These are phyloP conservation scores for Drosophila paranaensis DNA, from an alignment of 2,888 invertebrate species.

Conservation along the genomic window DNA sequence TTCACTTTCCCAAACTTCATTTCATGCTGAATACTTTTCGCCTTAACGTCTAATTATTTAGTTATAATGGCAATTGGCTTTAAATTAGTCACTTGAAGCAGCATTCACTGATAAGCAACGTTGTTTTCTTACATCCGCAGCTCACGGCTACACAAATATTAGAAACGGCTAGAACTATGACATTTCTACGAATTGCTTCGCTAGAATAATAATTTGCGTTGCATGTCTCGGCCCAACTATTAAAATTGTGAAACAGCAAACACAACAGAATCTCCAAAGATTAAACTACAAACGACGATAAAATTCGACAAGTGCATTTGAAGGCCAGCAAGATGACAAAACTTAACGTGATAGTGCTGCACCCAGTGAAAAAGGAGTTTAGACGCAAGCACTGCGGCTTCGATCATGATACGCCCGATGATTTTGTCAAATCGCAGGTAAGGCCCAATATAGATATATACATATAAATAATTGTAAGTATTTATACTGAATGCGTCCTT, in stretches of 20 bases:
- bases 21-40: neutral
- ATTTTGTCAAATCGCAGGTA: slow-evolving; percentile 85
- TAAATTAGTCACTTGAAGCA: neutral
- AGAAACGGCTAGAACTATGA: slow-evolving; percentile 30
- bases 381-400: slow-evolving; percentile 82
- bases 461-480: neutral
- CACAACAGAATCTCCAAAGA: neutral
- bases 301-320: neutral
- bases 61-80: neutral
- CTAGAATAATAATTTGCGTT: slow-evolving; percentile 28
- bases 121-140: slow-evolving; percentile 3
- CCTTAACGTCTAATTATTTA: neutral
- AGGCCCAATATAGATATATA: slow-evolving; percentile 32
- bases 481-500: neutral
- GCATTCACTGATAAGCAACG: neutral
- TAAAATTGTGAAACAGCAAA: slow-evolving; percentile 11
- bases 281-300: neutral
- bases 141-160: neutral
- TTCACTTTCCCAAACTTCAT: too few relatives aligned
- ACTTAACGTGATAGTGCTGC: slow-evolving; percentile 74
- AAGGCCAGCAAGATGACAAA: slow-evolving; percentile 67
- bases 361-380: slow-evolving; percentile 83
- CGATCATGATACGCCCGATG: slow-evolving; percentile 83
- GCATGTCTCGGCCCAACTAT: slow-evolving; percentile 24
- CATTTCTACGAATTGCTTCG: neutral